Evolutionary conservation across 2,888 invertebrate species (phyloP).

Genomic region (Crocallis elinguaria): DNA sequence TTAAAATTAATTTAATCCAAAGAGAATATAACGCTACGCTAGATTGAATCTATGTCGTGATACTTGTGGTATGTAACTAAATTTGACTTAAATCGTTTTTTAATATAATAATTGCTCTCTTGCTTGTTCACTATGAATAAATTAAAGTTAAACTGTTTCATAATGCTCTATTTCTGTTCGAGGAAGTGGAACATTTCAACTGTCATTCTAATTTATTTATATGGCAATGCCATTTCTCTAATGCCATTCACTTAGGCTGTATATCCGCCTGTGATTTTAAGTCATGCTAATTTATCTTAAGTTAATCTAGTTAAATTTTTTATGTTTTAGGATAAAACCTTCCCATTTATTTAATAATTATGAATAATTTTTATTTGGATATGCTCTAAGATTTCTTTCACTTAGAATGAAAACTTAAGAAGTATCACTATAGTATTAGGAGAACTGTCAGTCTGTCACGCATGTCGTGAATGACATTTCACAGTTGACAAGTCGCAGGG

Average conservation of each 20-base stretch:
- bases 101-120: background rate
- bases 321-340: too few species aligned
- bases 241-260: background rate
- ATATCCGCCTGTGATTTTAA: background rate
- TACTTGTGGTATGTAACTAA: too few species aligned
- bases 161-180: background rate
- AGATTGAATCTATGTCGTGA: too few species aligned
- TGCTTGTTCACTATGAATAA: too few species aligned
- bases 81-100: too few species aligned
- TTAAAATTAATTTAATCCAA: too few species aligned
- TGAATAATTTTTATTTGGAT: too few species aligned
- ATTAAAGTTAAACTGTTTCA: too few species aligned
- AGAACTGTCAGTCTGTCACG: conserved; percentile 42
- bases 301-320: background rate
- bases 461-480: conserved; percentile 56
- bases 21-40: too few species aligned
- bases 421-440: conserved; percentile 19
- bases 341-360: too few species aligned
- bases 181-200: background rate
- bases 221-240: background rate
- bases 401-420: background rate
- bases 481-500: conserved; percentile 57
- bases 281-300: background rate
- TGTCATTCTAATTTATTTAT: background rate
- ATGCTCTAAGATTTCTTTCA: too few species aligned